Percentiles rank a stretch among this genome's conserved stretches.
phyloP scores from a whole-genome alignment of 2,797 vertebrate species.

The Lates japonicus region DNA sequence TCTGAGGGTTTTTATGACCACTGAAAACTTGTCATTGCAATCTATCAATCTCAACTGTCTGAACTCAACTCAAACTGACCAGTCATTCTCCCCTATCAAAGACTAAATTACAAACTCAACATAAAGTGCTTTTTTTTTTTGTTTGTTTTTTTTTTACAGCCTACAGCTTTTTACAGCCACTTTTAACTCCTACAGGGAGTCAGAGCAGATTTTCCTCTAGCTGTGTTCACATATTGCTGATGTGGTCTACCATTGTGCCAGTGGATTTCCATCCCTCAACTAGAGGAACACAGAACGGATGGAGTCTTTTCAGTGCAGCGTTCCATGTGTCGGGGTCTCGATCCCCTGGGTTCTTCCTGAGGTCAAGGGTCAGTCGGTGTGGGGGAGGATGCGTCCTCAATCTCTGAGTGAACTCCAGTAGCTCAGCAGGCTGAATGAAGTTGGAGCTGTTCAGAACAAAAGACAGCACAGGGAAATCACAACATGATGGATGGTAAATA shows the following conservation, averaged over 20 bases:
- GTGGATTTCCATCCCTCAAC: constrained; percentile 88
- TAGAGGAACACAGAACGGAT: constrained; percentile 84
- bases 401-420: constrained; percentile 89
- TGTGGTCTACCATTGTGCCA: constrained; percentile 90
- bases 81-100: not conserved
- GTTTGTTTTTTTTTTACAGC: no score
- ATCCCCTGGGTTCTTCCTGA: constrained; percentile 91
- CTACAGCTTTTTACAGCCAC: not conserved
- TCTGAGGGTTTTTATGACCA: not conserved
- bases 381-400: constrained; percentile 79
- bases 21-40: not conserved
- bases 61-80: not conserved
- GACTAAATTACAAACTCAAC: not conserved
- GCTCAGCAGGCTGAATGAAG: constrained; percentile 92
- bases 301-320: constrained; percentile 85
- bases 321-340: constrained; percentile 87
- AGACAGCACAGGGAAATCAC: not conserved
- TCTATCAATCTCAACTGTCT: not conserved
- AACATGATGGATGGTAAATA: not conserved
- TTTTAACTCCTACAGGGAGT: not conserved
- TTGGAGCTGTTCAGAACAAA: constrained; percentile 88
- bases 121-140: not conserved
- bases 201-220: no score
- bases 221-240: constrained; percentile 72
- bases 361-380: constrained; percentile 85